Conservation (phyloP, 23 tunicate genomes). For the Corella eumyota region DNA sequence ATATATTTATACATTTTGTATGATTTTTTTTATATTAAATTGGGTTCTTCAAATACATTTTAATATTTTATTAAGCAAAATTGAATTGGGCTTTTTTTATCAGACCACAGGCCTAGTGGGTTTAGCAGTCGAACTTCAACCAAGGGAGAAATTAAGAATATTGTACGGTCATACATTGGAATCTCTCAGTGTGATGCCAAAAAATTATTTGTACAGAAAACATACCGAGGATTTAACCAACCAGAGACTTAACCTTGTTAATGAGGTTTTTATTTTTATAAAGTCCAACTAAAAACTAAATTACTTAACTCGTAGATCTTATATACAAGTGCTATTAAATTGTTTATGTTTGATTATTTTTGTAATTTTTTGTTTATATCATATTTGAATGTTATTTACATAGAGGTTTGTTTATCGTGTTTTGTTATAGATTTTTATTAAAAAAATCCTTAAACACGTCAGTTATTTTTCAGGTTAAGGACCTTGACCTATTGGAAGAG, state of each 20-base stretch:
- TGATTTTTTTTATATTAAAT: not conserved
- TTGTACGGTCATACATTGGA: slow-evolving; percentile 27
- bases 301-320: too few species aligned
- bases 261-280: not conserved
- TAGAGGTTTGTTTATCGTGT: too few species aligned
- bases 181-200: slow-evolving; percentile 39
- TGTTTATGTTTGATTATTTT: too few species aligned
- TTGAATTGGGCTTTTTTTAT: slow-evolving; percentile 4
- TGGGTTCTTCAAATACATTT: too few species aligned
- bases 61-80: too few species aligned
- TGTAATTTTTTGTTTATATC: too few species aligned
- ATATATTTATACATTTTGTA: not conserved
- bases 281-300: not conserved
- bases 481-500: slow-evolving; percentile 30
- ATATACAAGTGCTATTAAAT: too few species aligned
- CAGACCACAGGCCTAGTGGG: slow-evolving; percentile 89
- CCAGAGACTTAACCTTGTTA: slow-evolving; percentile 21
- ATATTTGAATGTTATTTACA: too few species aligned
- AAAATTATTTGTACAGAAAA: slow-evolving; percentile 52
- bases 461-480: slow-evolving; percentile 41
- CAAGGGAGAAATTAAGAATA: slow-evolving; percentile 36
- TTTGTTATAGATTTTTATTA: too few species aligned
- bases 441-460: not conserved
- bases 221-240: slow-evolving; percentile 45
- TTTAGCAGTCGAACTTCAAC: slow-evolving; percentile 52